Evolutionary conservation across 2,797 vertebrate genomes (phyloP).

Genomic region (Myotis myotis): DNA sequence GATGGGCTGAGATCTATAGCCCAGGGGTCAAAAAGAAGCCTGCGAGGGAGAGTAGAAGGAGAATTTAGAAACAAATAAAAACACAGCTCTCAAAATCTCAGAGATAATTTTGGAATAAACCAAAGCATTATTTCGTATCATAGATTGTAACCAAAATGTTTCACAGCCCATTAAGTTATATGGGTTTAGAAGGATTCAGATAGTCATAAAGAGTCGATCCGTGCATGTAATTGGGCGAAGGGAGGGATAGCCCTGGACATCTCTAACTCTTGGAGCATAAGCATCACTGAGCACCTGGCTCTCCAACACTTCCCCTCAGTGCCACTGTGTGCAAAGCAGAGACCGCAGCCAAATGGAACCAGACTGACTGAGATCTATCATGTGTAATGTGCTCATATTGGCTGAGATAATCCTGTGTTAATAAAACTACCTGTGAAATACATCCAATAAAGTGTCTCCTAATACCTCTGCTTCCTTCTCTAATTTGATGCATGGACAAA

Average conservation of each 20-base stretch:
- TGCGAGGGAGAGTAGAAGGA: neutral
- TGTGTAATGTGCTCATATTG: neutral
- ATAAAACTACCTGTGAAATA: conserved; percentile 30
- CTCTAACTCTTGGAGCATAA: neutral
- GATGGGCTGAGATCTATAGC: neutral
- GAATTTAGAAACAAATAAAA: conserved; percentile 7
- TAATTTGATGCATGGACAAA: conserved; percentile 33
- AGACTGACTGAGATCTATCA: neutral
- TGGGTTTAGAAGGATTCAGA: conserved; percentile 23
- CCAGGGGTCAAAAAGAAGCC: neutral
- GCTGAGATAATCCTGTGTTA: neutral
- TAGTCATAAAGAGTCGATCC: neutral
- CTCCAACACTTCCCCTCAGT: neutral
- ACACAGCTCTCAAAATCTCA: neutral
- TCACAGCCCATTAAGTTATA: conserved; percentile 15
- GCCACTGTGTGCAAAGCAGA: neutral
- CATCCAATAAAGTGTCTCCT: neutral
- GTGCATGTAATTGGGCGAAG: neutral
- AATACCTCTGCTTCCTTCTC: conserved; percentile 2
- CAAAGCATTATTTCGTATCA: conserved; percentile 24
- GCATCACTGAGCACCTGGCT: neutral
- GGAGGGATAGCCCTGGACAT: neutral
- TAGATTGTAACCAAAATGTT: neutral
- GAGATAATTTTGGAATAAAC: conserved; percentile 16
- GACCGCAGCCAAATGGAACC: neutral